Evolutionary conservation across 2,888 invertebrate genomes (phyloP), one percentile per base, ranked within the genome.

Genomic region (Phasia obesa): DNA sequence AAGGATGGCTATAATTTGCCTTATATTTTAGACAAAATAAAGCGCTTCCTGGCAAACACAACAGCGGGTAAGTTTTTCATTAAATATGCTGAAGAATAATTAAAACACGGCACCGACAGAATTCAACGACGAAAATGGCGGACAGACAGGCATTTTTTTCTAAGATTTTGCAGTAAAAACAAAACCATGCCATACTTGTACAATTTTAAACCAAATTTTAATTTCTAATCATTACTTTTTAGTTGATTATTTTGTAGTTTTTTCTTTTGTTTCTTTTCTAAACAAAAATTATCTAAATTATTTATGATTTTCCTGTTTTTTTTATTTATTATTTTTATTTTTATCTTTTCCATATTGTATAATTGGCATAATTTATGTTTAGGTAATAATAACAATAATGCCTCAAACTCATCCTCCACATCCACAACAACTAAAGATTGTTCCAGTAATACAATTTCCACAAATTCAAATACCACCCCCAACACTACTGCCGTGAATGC

Each of bases 1-100:
- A 91, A 91, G 88, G 91, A 91, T 85, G 91, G 90, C 85, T 91
- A 91, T 86, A 91, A 91, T 88, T 88, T 91, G 87, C 91, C 91
- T 88, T 91, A 91, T 86, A 91, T 91, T 87, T 87, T 91, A 86
- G 91, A 91, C 85, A 91, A 91, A 87, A 91, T 91, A 83, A 91
- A 90, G 87, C 89, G 90, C 86, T 91, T 90, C 86, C 89, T 91
- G 85, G 90, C 91, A 84, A 90, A 90, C 85, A 90, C 91, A 87
- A 90, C 91, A 87, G 90, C 90, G 87, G 91, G 91, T 91, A 86
- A 90, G 91, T 87, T 70, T n/a, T 25, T 70, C 70, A 38, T 73
- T 25, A 71, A 78, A 69, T 78, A 62, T 25, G 71, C 17, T 19
- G 23, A 84, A 42, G 62, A 67, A 55, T 64, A 25, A 49, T 25